These are phyloP conservation scores for Oxygymnocypris stewartii DNA, from an alignment of 2,113 vertebrate genomes.

Conservation along the genomic window DNA sequence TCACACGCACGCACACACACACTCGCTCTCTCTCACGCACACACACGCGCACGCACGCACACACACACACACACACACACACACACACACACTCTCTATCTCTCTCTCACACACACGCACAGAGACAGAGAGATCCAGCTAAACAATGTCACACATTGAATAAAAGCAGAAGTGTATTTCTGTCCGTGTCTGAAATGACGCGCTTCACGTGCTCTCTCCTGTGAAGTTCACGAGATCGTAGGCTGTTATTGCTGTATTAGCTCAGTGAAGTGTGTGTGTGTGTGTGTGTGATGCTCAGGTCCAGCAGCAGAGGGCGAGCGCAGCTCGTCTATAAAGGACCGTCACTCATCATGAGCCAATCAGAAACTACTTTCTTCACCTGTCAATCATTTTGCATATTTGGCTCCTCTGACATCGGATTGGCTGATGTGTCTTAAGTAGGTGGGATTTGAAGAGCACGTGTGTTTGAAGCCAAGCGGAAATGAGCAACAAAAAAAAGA, in stretches of 20 bases:
- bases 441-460: not conserved
- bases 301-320: conserved; percentile 21
- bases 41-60: too few species aligned
- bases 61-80: too few species aligned
- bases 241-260: not conserved
- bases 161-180: not conserved
- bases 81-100: too few species aligned
- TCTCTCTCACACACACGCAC: too few species aligned
- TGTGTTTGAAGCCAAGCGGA: too few species aligned
- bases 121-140: not conserved
- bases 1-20: too few species aligned
- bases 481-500: too few species aligned
- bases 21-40: too few species aligned
- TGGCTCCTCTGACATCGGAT: not conserved
- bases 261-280: not conserved
- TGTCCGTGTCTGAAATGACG: not conserved
- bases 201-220: not conserved
- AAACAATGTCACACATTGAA: not conserved
- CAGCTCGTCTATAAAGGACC: not conserved
- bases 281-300: not conserved
- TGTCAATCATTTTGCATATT: not conserved
- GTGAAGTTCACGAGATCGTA: not conserved
- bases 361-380: not conserved
- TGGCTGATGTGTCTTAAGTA: not conserved
- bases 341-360: not conserved